These are phyloP conservation scores for Ladona fulva DNA, from an alignment of 1,140 invertebrate species.

Conservation along the genomic window DNA sequence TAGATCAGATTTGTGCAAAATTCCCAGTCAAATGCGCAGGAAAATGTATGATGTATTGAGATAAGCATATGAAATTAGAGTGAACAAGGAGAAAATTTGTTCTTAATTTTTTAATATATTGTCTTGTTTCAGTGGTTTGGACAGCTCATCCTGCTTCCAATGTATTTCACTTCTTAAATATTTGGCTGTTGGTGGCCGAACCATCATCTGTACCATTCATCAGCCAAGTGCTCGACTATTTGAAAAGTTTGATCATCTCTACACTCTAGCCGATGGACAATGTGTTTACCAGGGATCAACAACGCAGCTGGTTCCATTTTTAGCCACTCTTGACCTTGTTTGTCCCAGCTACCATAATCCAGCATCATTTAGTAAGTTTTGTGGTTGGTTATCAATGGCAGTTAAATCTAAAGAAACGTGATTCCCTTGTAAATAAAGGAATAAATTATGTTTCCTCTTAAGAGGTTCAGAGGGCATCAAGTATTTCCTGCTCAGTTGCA, in stretches of 20 bases:
- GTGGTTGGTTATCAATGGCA: too few species aligned
- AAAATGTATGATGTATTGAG: too few species aligned
- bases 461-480: too few species aligned
- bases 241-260: constrained; percentile 91
- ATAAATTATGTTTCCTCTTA: too few species aligned
- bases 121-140: constrained; percentile 36
- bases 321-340: constrained; percentile 34
- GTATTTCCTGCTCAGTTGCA: too few species aligned
- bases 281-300: constrained; percentile 16
- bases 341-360: constrained; percentile 55
- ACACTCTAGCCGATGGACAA: constrained; percentile 72
- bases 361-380: constrained; percentile 41
- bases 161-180: constrained; percentile 41
- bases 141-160: constrained; percentile 43
- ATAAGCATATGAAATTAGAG: too few species aligned
- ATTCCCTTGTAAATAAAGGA: too few species aligned
- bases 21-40: too few species aligned
- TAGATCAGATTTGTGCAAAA: too few species aligned
- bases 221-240: constrained; percentile 92
- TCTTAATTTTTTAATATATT: too few species aligned
- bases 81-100: too few species aligned
- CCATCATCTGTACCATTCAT: constrained; percentile 94
- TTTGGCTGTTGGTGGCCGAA: constrained; percentile 59
- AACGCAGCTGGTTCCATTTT: constrained; percentile 13
- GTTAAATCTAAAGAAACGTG: too few species aligned